Percentiles rank a stretch among this genome's conserved stretches.
phyloP scores from a whole-genome alignment of 2,797 vertebrate genomes.

The Vespertilio murinus region DNA sequence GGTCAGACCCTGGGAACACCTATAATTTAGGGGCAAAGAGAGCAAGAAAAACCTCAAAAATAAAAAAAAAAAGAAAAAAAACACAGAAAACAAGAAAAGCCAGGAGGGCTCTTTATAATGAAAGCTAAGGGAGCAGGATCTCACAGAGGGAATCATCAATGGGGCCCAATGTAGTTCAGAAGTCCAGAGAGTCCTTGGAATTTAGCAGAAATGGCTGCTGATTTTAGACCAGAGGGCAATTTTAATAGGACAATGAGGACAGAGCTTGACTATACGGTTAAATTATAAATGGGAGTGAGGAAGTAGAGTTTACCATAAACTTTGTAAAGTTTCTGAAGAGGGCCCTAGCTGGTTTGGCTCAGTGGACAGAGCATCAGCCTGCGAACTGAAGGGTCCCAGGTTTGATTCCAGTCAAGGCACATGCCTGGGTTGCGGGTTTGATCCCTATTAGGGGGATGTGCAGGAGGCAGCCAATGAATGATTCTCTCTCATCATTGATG shows the following conservation, averaged over 20 bases:
- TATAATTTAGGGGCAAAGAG: background rate
- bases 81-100: background rate
- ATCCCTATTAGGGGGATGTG: too few species aligned
- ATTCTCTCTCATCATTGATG: too few species aligned
- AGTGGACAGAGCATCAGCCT: too few species aligned
- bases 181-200: background rate
- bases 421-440: too few species aligned
- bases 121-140: background rate
- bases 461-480: too few species aligned
- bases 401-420: too few species aligned
- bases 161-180: background rate
- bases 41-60: background rate
- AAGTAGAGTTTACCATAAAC: background rate
- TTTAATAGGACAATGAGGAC: background rate
- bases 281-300: background rate
- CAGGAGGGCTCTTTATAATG: background rate
- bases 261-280: background rate
- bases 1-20: background rate
- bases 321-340: background rate
- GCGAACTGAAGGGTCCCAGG: too few species aligned
- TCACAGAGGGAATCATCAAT: background rate
- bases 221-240: background rate
- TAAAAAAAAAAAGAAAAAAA: conserved; percentile 15
- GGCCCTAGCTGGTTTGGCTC: too few species aligned
- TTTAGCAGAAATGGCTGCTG: background rate